A percentile compares a stretch with the other conserved stretches of the same genome.
phyloP scores from a whole-genome alignment of 2,797 vertebrate species.

The Chanos chanos region DNA sequence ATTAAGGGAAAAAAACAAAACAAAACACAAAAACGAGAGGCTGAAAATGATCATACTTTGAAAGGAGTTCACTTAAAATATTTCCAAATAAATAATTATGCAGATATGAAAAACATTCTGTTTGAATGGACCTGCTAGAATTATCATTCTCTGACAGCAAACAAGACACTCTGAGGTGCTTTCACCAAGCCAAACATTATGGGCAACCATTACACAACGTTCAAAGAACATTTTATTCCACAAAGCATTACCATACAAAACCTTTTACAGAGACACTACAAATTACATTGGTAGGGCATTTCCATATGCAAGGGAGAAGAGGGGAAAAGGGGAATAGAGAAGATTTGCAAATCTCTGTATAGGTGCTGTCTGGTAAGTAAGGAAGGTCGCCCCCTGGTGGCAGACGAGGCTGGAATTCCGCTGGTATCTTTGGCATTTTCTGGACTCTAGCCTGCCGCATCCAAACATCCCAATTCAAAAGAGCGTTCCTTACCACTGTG shows the following conservation, averaged over 20 bases:
- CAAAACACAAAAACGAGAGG: conserved; percentile 58
- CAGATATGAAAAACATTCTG: conserved; percentile 69
- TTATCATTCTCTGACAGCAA: conserved; percentile 36
- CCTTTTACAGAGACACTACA: conserved; percentile 6
- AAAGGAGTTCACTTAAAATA: conserved; percentile 68
- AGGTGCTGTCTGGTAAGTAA: conserved; percentile 47
- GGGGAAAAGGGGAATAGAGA: conserved; percentile 17
- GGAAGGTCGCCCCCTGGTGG: conserved; percentile 50
- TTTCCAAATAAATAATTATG: conserved; percentile 74
- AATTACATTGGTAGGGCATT: conserved; percentile 41
- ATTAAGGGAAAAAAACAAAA: conserved; percentile 43
- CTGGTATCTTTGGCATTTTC: conserved; percentile 88
- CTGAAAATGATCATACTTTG: conserved; percentile 64
- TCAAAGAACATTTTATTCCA: conserved; percentile 53
- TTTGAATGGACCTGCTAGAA: conserved; percentile 56
- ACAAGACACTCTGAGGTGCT: conserved; percentile 47
- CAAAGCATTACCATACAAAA: conserved; percentile 36
- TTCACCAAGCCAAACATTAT: conserved; percentile 47
- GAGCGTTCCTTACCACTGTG: conserved; percentile 57
- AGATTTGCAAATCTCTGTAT: conserved; percentile 26
- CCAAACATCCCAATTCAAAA: conserved; percentile 51
- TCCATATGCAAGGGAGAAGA: conserved; percentile 61
- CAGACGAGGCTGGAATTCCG: conserved; percentile 54
- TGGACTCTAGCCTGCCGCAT: conserved; percentile 55
- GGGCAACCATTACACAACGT: conserved; percentile 47